Base-by-base conservation (phyloP, 2,888 invertebrate genomes). In the Anarsia innoxiella region DNA sequence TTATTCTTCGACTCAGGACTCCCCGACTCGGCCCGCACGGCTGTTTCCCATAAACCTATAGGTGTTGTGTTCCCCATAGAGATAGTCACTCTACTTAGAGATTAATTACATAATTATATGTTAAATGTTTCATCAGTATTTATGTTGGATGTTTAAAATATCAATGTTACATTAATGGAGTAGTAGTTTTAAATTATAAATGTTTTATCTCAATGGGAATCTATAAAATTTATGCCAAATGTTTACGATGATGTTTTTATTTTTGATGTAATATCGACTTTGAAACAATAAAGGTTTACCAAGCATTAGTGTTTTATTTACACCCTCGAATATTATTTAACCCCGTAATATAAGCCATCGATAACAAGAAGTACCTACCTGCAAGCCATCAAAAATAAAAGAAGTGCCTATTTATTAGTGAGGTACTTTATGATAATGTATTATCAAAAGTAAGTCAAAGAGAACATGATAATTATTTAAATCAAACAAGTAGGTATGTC, bases 51-150 rank as follows among this genome's bases (percentile, higher is more conserved):
- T 60, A 44, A 61, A n/a, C n/a, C n/a, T n/a, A n/a, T 74, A 56
- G 67, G 53, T 76, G 74, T 78, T 77, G 77, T 77, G 75, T 75
- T 75, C 66, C 69, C 64, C 53, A 46, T 46, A 45, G 48, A 45
- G 61, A 65, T 72, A 75, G 68, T 48, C 50, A 44, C 30, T 27
- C 13, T 56, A 54, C 46, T 41, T 58, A 58, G 55, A 55, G 30
- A 49, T 41, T 16, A 28, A 33, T 53, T 68, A 69, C 25, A 25
- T 25, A 28, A 2, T 56, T 68, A 74, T 77, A 64, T 78, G 75
- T 80, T 77, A 66, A 70, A 77, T 77, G 72, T 78, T 75, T 69
- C 54, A 73, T 62, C 74, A 78, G 75, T 77, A 72, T 77, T 82
- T 69, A 65, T 46, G 69, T 66, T 69, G 54, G 67, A 66, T 73